Base-by-base conservation (phyloP, 2,797 vertebrate genomes). In the Sandelia bainsii region DNA sequence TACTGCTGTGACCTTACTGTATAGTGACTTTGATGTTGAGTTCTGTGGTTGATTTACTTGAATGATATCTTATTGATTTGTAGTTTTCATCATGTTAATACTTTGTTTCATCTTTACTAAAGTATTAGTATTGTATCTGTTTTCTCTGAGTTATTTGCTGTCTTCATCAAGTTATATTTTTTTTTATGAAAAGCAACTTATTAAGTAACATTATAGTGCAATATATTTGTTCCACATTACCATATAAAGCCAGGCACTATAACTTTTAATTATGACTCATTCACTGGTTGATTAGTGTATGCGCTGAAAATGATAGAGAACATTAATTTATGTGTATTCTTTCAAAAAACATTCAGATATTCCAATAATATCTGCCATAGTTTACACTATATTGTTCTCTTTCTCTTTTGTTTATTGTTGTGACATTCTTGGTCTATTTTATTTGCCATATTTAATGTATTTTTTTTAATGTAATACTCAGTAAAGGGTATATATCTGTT, bases 1-100 rank as follows among this genome's bases (percentile, higher is more conserved):
- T 71, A 23, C 81, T 61, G 78, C 74, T 69, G 27, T 76, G 72
- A 78, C 76, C 72, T 75, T 39, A 39, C 29, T 32, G 12, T 73
- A 77, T 2, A 52, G 64, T 61, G 29, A 80, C 61, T 71, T 56
- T 25, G 10, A 27, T 34, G 14, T 67, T 20, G 37, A 66, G 42
- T 60, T 72, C 12, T 65, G 39, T 64, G 22, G 4, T 75, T 22
- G 39, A 82, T 70, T 72, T 60, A 59, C 48, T 25, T 56, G 9
- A 32, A n/a, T 22, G 8, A 3, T 19, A 52, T 49, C 1, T 6
- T 16, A 54, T 32, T 8, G 8, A n/a, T n/a, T 51, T 61, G 23
- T 67, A 23, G 16, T 53, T 75, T 53, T 23, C 60, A 5, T 71
- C 32, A 62, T 69, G 3, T 5, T 56, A 44, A 53, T 50, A 10